A percentile compares a stretch with the other conserved stretches of the same genome.
phyloP scores from a whole-genome alignment of 2,888 invertebrate species.

The Trachelus troglodyta region DNA sequence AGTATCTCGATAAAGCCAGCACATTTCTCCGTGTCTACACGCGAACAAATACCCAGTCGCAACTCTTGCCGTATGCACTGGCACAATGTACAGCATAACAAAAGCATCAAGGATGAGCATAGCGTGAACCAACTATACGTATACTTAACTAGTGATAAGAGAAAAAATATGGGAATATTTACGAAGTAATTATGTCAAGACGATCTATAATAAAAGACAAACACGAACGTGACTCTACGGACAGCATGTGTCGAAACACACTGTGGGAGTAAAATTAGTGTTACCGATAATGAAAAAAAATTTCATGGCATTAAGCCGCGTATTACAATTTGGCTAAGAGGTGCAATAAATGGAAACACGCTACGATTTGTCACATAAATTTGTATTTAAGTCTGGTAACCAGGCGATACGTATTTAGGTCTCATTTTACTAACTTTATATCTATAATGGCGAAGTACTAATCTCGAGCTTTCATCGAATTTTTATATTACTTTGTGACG shows the following conservation, averaged over 20 bases:
- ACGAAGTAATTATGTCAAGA: not conserved
- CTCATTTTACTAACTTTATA: not conserved
- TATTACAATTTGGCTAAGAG: not conserved
- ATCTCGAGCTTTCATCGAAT: not conserved
- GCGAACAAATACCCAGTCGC: not conserved
- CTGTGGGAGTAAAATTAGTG: not conserved
- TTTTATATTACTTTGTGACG: not conserved
- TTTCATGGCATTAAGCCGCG: not conserved
- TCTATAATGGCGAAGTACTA: not conserved
- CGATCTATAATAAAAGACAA: not conserved
- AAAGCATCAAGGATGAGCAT: not conserved
- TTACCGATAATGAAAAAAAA: not conserved
- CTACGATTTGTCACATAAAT: not conserved
- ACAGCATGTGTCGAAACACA: not conserved
- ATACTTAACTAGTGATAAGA: not conserved
- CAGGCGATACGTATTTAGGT: not conserved
- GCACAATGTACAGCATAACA: not conserved
- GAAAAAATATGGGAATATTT: not conserved
- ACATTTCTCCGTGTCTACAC: not conserved
- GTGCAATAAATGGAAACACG: not conserved
- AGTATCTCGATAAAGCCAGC: not conserved
- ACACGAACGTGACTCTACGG: not conserved
- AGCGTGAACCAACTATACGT: not conserved
- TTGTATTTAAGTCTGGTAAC: not conserved
- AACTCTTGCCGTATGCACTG: not conserved